These are phyloP conservation scores for Platypus cylindrus DNA, from an alignment of 2,888 invertebrate genomes.

Conservation along the genomic window DNA sequence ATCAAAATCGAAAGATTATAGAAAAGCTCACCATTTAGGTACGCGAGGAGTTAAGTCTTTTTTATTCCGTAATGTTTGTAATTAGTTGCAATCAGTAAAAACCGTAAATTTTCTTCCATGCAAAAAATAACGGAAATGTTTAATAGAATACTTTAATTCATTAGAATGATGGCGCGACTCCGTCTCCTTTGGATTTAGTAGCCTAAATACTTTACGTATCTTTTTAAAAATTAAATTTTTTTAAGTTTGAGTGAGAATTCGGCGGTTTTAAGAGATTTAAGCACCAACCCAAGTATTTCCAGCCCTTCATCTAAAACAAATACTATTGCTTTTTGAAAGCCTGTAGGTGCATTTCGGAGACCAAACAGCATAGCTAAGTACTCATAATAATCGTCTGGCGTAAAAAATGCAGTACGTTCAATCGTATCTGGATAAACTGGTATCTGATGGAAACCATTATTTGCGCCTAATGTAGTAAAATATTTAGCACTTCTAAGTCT, in stretches of 20 bases:
- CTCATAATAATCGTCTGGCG: slow-evolving; percentile 23
- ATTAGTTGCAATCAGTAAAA: slow-evolving; percentile 24
- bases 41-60: slow-evolving; percentile 20
- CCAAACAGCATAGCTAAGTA: slow-evolving; percentile 24
- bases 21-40: slow-evolving; percentile 23
- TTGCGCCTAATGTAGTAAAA: slow-evolving; percentile 21
- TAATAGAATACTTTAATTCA: slow-evolving; percentile 23
- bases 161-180: slow-evolving; percentile 16
- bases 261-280: slow-evolving; percentile 1
- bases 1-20: slow-evolving; percentile 19
- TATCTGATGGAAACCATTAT: slow-evolving; percentile 22
- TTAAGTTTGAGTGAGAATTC: slow-evolving; percentile 5
- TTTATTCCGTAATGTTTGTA: slow-evolving; percentile 20
- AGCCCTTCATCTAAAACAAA: slow-evolving; percentile 12
- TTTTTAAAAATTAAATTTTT: slow-evolving; percentile 6
- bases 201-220: slow-evolving; percentile 4
- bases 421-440: slow-evolving; percentile 19
- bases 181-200: slow-evolving; percentile 2
- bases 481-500: slow-evolving; percentile 12
- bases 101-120: slow-evolving; percentile 18
- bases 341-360: slow-evolving; percentile 22
- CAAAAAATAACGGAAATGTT: slow-evolving; percentile 20
- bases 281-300: slow-evolving; percentile 3
- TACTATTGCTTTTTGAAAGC: slow-evolving; percentile 24
- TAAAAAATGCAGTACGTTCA: slow-evolving; percentile 23